A percentile compares a stretch with the other conserved stretches of the same genome.
These are phyloP conservation scores for Lagocephalus sceleratus DNA, from an alignment of 2,797 vertebrate genomes.

Conservation along the genomic window DNA sequence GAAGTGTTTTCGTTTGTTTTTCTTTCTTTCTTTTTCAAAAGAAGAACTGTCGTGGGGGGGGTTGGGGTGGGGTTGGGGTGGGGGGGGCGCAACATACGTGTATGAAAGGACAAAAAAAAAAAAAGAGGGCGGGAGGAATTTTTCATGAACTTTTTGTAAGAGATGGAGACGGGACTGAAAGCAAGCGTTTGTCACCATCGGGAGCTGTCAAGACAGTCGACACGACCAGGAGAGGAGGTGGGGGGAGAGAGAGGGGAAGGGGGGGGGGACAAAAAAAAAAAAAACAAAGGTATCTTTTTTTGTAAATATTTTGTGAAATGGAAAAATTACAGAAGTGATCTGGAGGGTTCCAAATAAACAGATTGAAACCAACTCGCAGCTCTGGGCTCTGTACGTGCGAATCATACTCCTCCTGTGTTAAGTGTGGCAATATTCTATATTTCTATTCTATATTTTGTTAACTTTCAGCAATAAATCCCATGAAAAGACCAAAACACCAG, in stretches of 20 bases:
- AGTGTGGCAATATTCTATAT: slow-evolving; percentile 9
- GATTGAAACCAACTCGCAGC: slow-evolving; percentile 57
- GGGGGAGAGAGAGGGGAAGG: too few relatives aligned
- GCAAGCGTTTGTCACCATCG: slow-evolving; percentile 56
- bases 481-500: slow-evolving; percentile 18
- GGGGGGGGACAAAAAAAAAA: slow-evolving; percentile 9
- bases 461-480: slow-evolving; percentile 7
- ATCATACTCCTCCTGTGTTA: slow-evolving; percentile 7
- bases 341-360: slow-evolving; percentile 80
- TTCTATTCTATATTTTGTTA: slow-evolving; percentile 28
- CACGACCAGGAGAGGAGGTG: slow-evolving; percentile 11
- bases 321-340: slow-evolving; percentile 73
- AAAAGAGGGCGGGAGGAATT: slow-evolving; percentile 44
- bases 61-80: too few relatives aligned
- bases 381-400: slow-evolving; percentile 40
- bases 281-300: slow-evolving; percentile 70
- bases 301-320: slow-evolving; percentile 85
- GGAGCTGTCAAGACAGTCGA: slow-evolving; percentile 49
- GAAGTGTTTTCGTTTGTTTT: slow-evolving; percentile 81
- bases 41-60: slow-evolving; percentile 35
- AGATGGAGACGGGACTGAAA: slow-evolving; percentile 55
- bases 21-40: slow-evolving; percentile 65
- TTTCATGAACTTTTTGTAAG: slow-evolving; percentile 73
- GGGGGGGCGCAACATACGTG: slow-evolving; percentile 49
- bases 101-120: slow-evolving; percentile 32